Evolutionary conservation across 2,888 invertebrate genomes (phyloP).

Genomic region (Eledona agricola): DNA sequence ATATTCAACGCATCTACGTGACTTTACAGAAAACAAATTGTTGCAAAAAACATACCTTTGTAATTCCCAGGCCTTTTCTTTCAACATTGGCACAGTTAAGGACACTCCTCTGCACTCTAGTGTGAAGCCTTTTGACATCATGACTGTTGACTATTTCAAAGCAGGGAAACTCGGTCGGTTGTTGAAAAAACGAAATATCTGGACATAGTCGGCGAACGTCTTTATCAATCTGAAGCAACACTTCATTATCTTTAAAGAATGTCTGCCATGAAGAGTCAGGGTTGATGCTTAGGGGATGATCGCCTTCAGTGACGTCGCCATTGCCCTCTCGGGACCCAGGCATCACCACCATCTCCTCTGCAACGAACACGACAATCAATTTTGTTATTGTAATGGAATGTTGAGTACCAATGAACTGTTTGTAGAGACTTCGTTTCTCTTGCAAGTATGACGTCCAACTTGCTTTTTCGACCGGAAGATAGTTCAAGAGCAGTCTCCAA

Average conservation of each 20-base stretch:
- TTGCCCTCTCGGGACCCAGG: constrained; percentile 72
- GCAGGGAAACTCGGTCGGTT: constrained; percentile 91
- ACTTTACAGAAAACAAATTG: too few species aligned
- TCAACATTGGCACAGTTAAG: constrained; percentile 89
- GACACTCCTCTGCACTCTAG: constrained; percentile 86
- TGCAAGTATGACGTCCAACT: constrained; percentile 75
- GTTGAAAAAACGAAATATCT: constrained; percentile 97
- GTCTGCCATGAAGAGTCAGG: constrained; percentile 96
- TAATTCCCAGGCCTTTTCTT: constrained; percentile 85
- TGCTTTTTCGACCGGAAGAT: constrained; percentile 75
- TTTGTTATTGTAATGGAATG: neutral
- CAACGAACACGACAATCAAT: too few species aligned
- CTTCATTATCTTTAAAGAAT: constrained; percentile 97
- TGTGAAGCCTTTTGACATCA: constrained; percentile 85
- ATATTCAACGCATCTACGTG: too few species aligned
- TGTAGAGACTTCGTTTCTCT: constrained; percentile 82
- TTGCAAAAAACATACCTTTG: constrained; percentile 84
- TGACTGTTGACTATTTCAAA: constrained; percentile 80
- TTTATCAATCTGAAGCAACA: constrained; percentile 96
- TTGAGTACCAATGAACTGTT: constrained; percentile 77
- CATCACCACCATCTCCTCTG: constrained; percentile 87
- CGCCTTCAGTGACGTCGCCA: constrained; percentile 71
- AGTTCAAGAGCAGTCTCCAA: constrained; percentile 90
- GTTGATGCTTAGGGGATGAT: constrained; percentile 94
- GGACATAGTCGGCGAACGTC: constrained; percentile 94